These are phyloP conservation scores for Butorides virescens DNA, from an alignment of 2,113 vertebrate species.

Conservation along the genomic window DNA sequence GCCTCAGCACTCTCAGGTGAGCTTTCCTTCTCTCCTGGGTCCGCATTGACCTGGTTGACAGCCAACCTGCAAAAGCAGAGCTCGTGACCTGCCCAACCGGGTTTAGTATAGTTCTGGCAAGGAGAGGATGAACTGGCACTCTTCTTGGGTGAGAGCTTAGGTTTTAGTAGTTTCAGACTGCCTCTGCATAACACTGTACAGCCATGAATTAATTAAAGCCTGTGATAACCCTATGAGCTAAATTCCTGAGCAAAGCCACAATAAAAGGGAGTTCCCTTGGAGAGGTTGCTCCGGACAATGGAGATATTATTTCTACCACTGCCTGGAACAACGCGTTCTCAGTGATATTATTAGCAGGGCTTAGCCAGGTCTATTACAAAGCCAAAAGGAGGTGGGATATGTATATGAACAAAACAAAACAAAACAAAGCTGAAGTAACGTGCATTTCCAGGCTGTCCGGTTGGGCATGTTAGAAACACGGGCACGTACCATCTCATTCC, in stretches of 20 bases:
- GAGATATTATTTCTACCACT: not conserved
- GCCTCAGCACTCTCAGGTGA: not conserved
- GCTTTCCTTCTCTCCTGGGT: not conserved
- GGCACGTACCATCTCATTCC: rapidly evolving
- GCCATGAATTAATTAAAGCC: not conserved
- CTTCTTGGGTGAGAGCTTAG: not conserved
- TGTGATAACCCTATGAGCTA: not conserved
- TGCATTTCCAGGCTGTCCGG: not conserved
- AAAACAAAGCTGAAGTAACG: not conserved
- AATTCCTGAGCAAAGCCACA: not conserved
- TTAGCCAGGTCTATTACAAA: not conserved
- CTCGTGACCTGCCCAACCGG: rapidly evolving
- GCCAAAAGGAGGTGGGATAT: not conserved
- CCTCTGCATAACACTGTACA: not conserved
- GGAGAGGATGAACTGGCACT: not conserved
- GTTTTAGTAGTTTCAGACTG: not conserved
- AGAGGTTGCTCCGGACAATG: not conserved
- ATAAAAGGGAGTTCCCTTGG: slow-evolving; percentile 23
- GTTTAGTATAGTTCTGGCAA: not conserved
- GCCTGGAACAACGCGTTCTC: not conserved
- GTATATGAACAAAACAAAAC: not conserved
- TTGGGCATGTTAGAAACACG: not conserved
- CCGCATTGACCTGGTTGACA: rapidly evolving
- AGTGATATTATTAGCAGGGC: not conserved
- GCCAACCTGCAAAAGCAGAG: not conserved